Evolutionary conservation across 2,888 invertebrate genomes (phyloP).

Genomic region (Drosophila silvestris): DNA sequence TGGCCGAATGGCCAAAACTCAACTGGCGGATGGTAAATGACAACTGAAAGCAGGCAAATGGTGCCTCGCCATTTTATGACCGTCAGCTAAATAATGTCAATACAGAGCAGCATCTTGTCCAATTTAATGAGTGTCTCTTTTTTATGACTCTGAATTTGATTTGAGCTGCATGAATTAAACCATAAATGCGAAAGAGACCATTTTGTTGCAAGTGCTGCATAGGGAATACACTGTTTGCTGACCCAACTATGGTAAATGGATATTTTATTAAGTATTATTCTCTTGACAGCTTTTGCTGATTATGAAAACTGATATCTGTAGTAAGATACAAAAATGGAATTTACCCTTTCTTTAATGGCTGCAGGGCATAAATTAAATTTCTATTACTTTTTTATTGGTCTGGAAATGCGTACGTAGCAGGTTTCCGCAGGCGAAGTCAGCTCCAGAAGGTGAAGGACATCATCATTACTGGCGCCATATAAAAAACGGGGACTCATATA

Average conservation of each 20-base stretch:
- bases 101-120: slow-evolving; percentile 16
- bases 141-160: slow-evolving; percentile 29
- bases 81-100: slow-evolving; percentile 28
- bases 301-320: too few relatives aligned
- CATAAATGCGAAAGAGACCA: neutral
- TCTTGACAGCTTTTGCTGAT: neutral
- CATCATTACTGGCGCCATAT: slow-evolving; percentile 4
- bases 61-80: slow-evolving; percentile 29
- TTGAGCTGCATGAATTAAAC: neutral
- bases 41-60: slow-evolving; percentile 4
- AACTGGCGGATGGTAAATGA: slow-evolving; percentile 1
- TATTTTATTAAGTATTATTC: neutral
- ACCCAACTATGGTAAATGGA: neutral
- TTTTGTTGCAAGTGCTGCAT: neutral
- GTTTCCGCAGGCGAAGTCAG: neutral
- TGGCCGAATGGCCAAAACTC: neutral
- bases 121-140: slow-evolving; percentile 30
- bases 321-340: neutral
- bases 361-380: slow-evolving; percentile 17
- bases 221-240: neutral
- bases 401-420: slow-evolving; percentile 25
- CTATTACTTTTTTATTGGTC: slow-evolving; percentile 26
- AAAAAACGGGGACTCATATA: slow-evolving; percentile 19
- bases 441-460: slow-evolving; percentile 7
- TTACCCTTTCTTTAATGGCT: neutral